Base-by-base conservation (phyloP, 2,113 vertebrate genomes). In the Progne subis region DNA sequence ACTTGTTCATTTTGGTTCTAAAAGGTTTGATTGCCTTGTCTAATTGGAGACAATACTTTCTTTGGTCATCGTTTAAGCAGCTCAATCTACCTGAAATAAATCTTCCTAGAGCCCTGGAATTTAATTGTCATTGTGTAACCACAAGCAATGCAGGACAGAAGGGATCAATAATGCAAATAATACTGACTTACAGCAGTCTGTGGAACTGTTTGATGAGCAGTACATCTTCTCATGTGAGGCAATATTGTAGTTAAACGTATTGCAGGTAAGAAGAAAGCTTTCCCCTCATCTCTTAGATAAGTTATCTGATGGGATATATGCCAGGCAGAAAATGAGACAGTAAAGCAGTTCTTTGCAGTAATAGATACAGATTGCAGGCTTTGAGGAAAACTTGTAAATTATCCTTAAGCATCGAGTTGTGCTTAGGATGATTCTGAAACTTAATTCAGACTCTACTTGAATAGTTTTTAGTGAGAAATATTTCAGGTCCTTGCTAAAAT, bases 261-360 rank as follows among this genome's bases (percentile, higher is more conserved):
- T 93, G 41, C 56, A 88, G 71, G 88, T 94, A 86, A 93, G 96
- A 90, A 1, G 14, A 94, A 95, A 92, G 69, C 65, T 88, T 86
- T 74, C 25, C 49, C 85, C 68, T 95, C 90, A 68, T 88, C 60
- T 94, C 46, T 71, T 71, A 92, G 86, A 82, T 93, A 88, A 93
- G 80, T 5, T 75, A 92, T 92, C 93, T 96, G 92, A 93, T 93
- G 80, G 93, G 90, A 90, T 49, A 46, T 53, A 64, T 6, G 93
- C 92, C 92, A 94, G 76, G 49, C n/a, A 88, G 92, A 96, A 94
- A 96, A 91, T 65, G 72, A 96, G 69, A 86, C 94, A 90, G 70
- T 90, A 50, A 96, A 81, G 52, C 43, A 70, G 31, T 81, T 95
- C 72, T 88, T 86, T 92, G 61, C 92, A 78, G 50, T 83, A 86